A percentile compares a stretch with the other conserved stretches of the same genome.
Evolutionary conservation across 92 coral and sea anemone species (phyloP).

Genomic region (Porites lobata): DNA sequence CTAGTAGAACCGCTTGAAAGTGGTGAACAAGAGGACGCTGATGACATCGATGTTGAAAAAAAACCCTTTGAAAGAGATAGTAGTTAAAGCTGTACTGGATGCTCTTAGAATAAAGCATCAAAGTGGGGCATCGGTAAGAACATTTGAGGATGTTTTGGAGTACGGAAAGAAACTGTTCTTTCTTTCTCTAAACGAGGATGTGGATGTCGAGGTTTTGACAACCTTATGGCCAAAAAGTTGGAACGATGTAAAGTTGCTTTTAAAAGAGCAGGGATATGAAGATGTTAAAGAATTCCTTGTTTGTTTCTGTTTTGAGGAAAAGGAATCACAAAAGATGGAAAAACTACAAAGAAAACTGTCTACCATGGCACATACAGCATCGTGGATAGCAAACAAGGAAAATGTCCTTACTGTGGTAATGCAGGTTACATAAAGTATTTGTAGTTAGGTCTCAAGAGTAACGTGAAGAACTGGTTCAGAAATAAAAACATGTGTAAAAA

Average conservation of each 20-base stretch:
- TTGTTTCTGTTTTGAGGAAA: slow-evolving; percentile 72
- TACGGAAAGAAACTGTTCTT: too few species aligned
- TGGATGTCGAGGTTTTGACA: too few species aligned
- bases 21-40: too few species aligned
- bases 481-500: slow-evolving; percentile 60
- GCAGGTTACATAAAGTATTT: slow-evolving; percentile 63
- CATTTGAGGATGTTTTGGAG: too few species aligned
- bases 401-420: slow-evolving; percentile 71
- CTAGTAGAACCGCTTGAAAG: too few species aligned
- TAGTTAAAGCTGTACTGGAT: too few species aligned
- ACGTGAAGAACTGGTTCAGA: slow-evolving; percentile 81
- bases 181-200: too few species aligned
- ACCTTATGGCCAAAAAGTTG: slow-evolving; percentile 13
- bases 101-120: too few species aligned
- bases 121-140: too few species aligned
- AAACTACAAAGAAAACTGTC: slow-evolving; percentile 54
- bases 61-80: too few species aligned
- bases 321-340: slow-evolving; percentile 62
- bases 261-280: slow-evolving; percentile 81
- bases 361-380: slow-evolving; percentile 74
- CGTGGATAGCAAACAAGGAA: slow-evolving; percentile 56
- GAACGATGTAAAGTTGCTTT: slow-evolving; percentile 67
- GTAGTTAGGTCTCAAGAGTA: slow-evolving; percentile 67
- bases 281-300: slow-evolving; percentile 69
- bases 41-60: too few species aligned